Conservation (phyloP, 2,797 vertebrate species). For the Lepidocolaptes lacrymiger region DNA sequence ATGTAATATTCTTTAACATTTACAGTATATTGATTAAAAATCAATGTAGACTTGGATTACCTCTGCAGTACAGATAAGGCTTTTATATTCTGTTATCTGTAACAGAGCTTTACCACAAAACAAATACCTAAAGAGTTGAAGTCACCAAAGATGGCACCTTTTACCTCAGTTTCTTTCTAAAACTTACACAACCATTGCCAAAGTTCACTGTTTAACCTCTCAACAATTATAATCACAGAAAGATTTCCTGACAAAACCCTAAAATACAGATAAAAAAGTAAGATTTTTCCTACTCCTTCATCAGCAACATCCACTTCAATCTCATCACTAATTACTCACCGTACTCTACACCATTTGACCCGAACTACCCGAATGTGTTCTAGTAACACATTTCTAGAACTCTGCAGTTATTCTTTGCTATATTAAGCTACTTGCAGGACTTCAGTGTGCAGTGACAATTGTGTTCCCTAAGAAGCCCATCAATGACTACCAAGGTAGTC, state of each 20-base stretch:
- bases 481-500: background rate
- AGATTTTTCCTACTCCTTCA: background rate
- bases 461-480: background rate
- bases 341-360: background rate
- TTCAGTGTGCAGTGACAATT: accelerated
- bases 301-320: background rate
- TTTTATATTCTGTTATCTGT: background rate
- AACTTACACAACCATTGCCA: background rate
- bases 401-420: background rate
- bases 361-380: too few species aligned
- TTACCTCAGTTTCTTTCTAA: conserved; percentile 17
- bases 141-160: background rate
- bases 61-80: background rate
- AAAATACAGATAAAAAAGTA: background rate
- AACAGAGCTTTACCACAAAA: background rate
- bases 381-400: background rate
- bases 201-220: background rate
- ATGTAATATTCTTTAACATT: background rate
- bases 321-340: background rate
- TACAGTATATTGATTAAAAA: background rate
- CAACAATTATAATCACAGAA: background rate
- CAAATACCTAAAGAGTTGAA: background rate
- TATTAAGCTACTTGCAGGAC: background rate
- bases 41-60: background rate
- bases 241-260: background rate